Percentiles rank a stretch among this genome's conserved stretches.
These are phyloP conservation scores for Poeciliopsis paucimaculata DNA, from an alignment of 2,797 vertebrate species.

Conservation along the genomic window DNA sequence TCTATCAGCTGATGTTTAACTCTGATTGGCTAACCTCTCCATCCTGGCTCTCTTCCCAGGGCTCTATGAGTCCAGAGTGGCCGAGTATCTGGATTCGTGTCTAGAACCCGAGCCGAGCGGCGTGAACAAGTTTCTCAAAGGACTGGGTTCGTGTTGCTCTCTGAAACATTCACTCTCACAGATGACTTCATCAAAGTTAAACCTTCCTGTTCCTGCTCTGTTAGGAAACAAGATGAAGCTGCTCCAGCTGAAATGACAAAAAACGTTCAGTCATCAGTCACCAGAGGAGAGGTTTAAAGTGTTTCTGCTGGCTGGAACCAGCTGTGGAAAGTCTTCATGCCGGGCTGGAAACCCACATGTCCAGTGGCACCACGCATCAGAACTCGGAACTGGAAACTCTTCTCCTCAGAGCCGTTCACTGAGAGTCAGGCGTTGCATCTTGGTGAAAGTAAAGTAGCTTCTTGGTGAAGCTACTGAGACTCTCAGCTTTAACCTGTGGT, in stretches of 20 bases:
- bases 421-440: slow-evolving; percentile 5
- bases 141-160: slow-evolving; percentile 84
- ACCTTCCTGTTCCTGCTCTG: slow-evolving; percentile 10
- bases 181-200: slow-evolving; percentile 13
- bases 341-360: not conserved
- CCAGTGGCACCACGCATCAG: slow-evolving; percentile 21
- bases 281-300: slow-evolving; percentile 28
- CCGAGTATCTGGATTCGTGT: slow-evolving; percentile 88
- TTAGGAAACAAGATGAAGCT: slow-evolving; percentile 85
- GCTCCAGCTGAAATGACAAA: slow-evolving; percentile 81
- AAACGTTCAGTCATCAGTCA: not conserved
- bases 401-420: not conserved
- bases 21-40: not conserved
- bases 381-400: slow-evolving; percentile 59
- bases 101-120: slow-evolving; percentile 88
- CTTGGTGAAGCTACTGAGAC: slow-evolving; percentile 29
- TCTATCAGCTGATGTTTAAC: not conserved
- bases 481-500: slow-evolving; percentile 23
- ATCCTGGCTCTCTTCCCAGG: slow-evolving; percentile 73
- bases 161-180: not conserved
- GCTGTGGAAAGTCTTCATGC: slow-evolving; percentile 19
- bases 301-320: slow-evolving; percentile 39
- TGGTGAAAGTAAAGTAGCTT: slow-evolving; percentile 36
- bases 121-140: slow-evolving; percentile 93
- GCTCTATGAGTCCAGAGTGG: slow-evolving; percentile 92